phyloP scores from a whole-genome alignment of 2,888 invertebrate species.

The Odontocolon sp. region DNA sequence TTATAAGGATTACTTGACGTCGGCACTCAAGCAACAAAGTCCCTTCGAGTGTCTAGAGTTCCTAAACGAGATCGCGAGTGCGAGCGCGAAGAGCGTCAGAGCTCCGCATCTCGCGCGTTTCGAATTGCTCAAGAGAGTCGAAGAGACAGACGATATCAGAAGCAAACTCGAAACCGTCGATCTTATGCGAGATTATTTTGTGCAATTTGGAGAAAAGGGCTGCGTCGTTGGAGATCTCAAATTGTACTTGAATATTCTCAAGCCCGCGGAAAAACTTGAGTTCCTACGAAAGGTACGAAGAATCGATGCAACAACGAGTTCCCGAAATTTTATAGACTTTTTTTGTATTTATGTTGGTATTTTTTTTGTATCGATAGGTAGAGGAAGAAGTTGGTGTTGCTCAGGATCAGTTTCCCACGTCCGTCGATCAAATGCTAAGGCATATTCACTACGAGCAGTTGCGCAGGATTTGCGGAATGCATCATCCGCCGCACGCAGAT shows the following conservation, averaged over 20 bases:
- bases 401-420: slow-evolving; percentile 75
- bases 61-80: slow-evolving; percentile 74
- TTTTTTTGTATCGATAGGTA: slow-evolving; percentile 67
- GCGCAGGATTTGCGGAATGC: slow-evolving; percentile 87
- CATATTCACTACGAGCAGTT: slow-evolving; percentile 91
- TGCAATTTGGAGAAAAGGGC: slow-evolving; percentile 91
- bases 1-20: slow-evolving; percentile 81
- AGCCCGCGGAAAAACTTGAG: slow-evolving; percentile 84
- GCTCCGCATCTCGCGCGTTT: slow-evolving; percentile 93
- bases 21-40: slow-evolving; percentile 74
- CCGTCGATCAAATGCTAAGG: slow-evolving; percentile 88
- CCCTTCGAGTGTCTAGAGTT: slow-evolving; percentile 77
- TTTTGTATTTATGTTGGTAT: neutral
- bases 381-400: slow-evolving; percentile 76
- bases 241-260: slow-evolving; percentile 87
- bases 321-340: neutral
- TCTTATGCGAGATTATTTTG: slow-evolving; percentile 89
- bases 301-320: neutral
- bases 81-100: slow-evolving; percentile 81
- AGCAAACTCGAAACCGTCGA: slow-evolving; percentile 81
- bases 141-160: slow-evolving; percentile 78
- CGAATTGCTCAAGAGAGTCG: slow-evolving; percentile 85
- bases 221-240: slow-evolving; percentile 93
- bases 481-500: slow-evolving; percentile 79
- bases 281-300: slow-evolving; percentile 79